Conservation (phyloP, 2,113 vertebrate species). For the human (Homo sapiens) region GRCh38 chr7:116927501-116928000, state of each 20-base stretch:
- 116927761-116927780: not conserved
- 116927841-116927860: not conserved
- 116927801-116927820: not conserved
- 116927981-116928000: too few relatives aligned
- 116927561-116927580: not conserved
- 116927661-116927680: not conserved
- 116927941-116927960: too few relatives aligned
- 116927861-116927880: not conserved
- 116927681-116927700: not conserved
- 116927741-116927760: not conserved
- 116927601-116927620: not conserved
- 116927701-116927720: not conserved
- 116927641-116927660: not conserved
- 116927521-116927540: not conserved
- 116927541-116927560: not conserved
- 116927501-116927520: not conserved
- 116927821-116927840: not conserved
- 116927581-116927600: not conserved
- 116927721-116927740: not conserved
- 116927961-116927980: too few relatives aligned
- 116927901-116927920: too few relatives aligned
- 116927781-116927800: not conserved
- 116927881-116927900: not conserved
- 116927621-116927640: not conserved
- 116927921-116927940: too few relatives aligned